Evolutionary conservation across 2,113 vertebrate genomes (phyloP).

Genomic region (Otolemur garnettii): DNA sequence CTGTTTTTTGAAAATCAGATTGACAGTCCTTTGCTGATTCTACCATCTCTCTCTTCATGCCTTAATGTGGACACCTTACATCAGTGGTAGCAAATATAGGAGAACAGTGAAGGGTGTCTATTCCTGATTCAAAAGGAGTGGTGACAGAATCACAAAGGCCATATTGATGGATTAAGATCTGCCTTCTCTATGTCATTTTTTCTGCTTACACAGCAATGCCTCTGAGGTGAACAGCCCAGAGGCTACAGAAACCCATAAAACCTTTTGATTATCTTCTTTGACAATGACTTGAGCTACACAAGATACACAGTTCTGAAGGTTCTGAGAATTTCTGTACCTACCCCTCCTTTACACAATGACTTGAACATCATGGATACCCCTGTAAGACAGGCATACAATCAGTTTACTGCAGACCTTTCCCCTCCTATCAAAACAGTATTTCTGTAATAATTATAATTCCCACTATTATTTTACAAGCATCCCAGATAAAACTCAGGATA

Average conservation of each 20-base stretch:
- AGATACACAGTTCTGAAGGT: not conserved
- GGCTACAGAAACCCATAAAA: not conserved
- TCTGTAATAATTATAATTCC: not conserved
- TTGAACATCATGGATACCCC: not conserved
- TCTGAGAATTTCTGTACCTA: not conserved
- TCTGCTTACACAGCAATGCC: not conserved
- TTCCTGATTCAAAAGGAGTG: not conserved
- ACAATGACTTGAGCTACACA: not conserved
- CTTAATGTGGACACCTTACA: not conserved
- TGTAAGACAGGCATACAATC: not conserved
- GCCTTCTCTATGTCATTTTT: not conserved
- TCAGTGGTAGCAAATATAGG: not conserved
- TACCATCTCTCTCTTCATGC: not conserved
- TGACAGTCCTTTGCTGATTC: not conserved
- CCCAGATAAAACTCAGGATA: not conserved
- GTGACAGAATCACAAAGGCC: not conserved
- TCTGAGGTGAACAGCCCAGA: not conserved
- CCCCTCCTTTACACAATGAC: not conserved
- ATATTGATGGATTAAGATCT: not conserved
- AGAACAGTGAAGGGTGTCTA: not conserved
- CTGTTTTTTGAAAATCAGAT: not conserved
- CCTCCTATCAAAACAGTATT: not conserved
- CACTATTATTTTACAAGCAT: not conserved
- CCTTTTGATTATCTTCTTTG: not conserved
- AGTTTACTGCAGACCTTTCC: not conserved